Evolutionary conservation across 2,797 vertebrate species (phyloP), one percentile per base, ranked within the genome.

Genomic region (Menidia menidia): DNA sequence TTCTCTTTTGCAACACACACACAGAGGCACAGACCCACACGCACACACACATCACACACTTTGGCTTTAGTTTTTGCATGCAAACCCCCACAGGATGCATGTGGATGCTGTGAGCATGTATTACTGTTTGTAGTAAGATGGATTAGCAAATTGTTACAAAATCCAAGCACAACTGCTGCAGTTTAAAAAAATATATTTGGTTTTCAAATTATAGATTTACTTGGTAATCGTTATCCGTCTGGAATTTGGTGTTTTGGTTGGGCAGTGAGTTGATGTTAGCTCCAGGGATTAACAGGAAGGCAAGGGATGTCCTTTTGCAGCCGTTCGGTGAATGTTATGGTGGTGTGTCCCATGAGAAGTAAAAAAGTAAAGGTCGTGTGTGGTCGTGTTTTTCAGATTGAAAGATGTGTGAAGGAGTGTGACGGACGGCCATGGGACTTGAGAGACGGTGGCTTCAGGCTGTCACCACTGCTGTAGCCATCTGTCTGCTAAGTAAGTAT

Each of bases 361-460:
- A 39, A 90, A 73, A 50, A 60, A 57, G 35, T 79, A 39, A 90
- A 73, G 13, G 43, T 47, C 43, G 81, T 85, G 80, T 85, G 64
- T 74, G 75, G 13, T 84, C 45, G 73, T 78, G 41, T 69, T 43
- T 89, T 90, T 62, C 90, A 94, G 92, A 89, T 91, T 63, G 80
- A 88, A 89, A 83, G 85, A 92, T 94, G 89, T 91, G 90, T 87
- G 86, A 90, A 80, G 91, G 80, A 83, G 91, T 85, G 90, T 94
- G 93, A 94, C 82, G 75, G 71, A 87, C 89, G 91, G 93, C 92
- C 92, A 95, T 95, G 94, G 93, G 93, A 92, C 87, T 83, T 88
- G 90, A 92, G 89, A 90, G 88, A 87, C 89, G 85, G 84, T 90
- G 94, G 92, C 88, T 92, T 88, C 90, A 89, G 82, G 89, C 89